phyloP scores from a whole-genome alignment of 2,797 vertebrate genomes.

The Buceros bicornis region DNA sequence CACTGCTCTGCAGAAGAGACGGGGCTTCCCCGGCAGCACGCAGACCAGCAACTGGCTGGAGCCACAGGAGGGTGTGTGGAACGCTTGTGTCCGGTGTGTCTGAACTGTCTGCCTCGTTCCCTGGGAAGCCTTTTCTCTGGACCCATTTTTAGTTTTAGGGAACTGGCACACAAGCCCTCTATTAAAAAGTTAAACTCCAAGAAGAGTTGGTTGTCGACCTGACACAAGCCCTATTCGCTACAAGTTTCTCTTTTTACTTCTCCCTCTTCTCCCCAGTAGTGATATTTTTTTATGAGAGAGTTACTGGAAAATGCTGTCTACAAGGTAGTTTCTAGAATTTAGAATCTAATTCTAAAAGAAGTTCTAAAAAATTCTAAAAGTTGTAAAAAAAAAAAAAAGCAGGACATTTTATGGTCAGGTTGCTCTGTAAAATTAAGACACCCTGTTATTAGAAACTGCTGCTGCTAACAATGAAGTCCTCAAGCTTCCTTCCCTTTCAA shows the following conservation, averaged over 20 bases:
- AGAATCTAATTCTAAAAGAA: not conserved
- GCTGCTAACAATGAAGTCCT: not conserved
- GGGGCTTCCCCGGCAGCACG: not conserved
- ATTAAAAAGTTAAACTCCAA: slow-evolving; percentile 33
- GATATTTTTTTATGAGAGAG: not conserved
- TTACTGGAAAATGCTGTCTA: not conserved
- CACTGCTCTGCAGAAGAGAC: not conserved
- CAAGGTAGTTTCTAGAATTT: not conserved
- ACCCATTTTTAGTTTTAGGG: slow-evolving; percentile 41
- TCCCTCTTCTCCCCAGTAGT: not conserved
- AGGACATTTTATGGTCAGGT: not conserved
- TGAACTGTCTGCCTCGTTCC: slow-evolving; percentile 50
- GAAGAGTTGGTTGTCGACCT: not conserved
- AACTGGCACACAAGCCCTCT: slow-evolving; percentile 28
- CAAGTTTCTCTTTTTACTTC: not conserved
- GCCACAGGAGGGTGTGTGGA: slow-evolving; percentile 25
- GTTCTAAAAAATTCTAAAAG: too few relatives aligned
- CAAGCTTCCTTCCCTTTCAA: not conserved
- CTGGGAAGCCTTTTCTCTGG: slow-evolving; percentile 49
- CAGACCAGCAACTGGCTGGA: slow-evolving; percentile 40
- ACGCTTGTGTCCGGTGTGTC: slow-evolving; percentile 50
- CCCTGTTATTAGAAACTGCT: not conserved
- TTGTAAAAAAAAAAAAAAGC: not conserved
- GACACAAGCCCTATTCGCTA: not conserved
- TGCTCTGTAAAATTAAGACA: not conserved